phyloP scores from a whole-genome alignment of 2,888 invertebrate species.

The Apotomis turbidana region DNA sequence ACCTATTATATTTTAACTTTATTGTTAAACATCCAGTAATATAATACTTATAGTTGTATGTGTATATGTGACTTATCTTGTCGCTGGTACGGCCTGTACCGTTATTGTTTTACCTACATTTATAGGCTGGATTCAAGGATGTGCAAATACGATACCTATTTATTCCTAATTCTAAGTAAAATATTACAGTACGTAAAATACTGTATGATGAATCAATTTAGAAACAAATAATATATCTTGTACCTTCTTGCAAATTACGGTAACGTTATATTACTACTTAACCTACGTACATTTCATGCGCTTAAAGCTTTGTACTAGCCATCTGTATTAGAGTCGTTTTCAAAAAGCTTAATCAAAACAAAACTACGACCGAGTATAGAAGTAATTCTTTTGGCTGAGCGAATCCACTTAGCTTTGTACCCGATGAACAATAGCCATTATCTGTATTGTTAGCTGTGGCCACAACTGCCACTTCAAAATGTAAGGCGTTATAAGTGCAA shows the following conservation, averaged over 20 bases:
- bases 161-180: constrained; percentile 24
- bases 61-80: no score
- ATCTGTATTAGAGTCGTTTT: not conserved
- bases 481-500: no score
- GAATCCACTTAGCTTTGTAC: no score
- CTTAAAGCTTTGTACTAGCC: constrained; percentile 3
- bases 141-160: constrained; percentile 27
- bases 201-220: constrained; percentile 13
- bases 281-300: not conserved
- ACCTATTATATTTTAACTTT: not conserved
- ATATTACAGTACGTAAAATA: not conserved
- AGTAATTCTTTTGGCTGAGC: no score
- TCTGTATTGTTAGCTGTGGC: no score
- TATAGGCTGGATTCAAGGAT: constrained; percentile 16
- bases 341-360: no score
- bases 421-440: no score
- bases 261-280: not conserved
- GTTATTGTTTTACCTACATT: constrained; percentile 3
- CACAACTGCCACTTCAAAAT: no score
- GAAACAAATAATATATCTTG: not conserved
- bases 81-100: not conserved
- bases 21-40: not conserved
- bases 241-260: constrained; percentile 6
- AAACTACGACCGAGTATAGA: no score
- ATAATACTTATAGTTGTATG: no score